These are phyloP conservation scores for Nymphalis urticae DNA, from an alignment of 2,888 invertebrate genomes.

Conservation along the genomic window DNA sequence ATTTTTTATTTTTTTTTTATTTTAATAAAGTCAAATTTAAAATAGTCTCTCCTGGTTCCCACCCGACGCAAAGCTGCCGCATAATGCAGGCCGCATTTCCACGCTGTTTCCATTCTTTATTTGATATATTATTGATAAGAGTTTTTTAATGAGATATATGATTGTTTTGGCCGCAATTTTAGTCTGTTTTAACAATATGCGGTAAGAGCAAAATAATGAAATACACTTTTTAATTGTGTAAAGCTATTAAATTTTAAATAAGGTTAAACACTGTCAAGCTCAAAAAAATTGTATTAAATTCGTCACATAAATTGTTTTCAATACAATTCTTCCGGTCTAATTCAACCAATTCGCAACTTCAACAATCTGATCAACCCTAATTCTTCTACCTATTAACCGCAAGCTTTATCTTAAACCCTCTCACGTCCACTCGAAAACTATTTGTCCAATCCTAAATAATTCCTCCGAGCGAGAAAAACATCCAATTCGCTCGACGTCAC, in stretches of 20 bases:
- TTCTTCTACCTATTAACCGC: constrained; percentile 44
- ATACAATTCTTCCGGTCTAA: constrained; percentile 26
- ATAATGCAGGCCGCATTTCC: too few relatives aligned
- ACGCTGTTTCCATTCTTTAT: too few relatives aligned
- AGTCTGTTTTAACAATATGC: too few relatives aligned
- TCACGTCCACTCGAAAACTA: constrained; percentile 57
- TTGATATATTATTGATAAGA: background rate
- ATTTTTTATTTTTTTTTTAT: too few relatives aligned
- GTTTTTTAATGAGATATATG: background rate
- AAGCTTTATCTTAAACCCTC: constrained; percentile 50
- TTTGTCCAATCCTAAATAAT: constrained; percentile 66
- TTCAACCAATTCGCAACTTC: constrained; percentile 18
- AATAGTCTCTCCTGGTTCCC: too few relatives aligned
- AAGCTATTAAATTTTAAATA: background rate
- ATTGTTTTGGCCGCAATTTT: too few relatives aligned
- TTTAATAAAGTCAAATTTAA: too few relatives aligned
- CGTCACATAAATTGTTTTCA: constrained; percentile 18
- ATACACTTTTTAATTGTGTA: too few relatives aligned
- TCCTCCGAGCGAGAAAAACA: constrained; percentile 57
- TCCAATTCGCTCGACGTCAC: constrained; percentile 52
- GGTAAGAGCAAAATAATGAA: too few relatives aligned
- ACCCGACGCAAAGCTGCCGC: too few relatives aligned
- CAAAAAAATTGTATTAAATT: background rate
- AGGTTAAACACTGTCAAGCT: background rate
- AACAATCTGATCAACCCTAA: constrained; percentile 39